Base-by-base conservation (phyloP, 2,888 invertebrate species). In the Raillietiella orientalis region DNA sequence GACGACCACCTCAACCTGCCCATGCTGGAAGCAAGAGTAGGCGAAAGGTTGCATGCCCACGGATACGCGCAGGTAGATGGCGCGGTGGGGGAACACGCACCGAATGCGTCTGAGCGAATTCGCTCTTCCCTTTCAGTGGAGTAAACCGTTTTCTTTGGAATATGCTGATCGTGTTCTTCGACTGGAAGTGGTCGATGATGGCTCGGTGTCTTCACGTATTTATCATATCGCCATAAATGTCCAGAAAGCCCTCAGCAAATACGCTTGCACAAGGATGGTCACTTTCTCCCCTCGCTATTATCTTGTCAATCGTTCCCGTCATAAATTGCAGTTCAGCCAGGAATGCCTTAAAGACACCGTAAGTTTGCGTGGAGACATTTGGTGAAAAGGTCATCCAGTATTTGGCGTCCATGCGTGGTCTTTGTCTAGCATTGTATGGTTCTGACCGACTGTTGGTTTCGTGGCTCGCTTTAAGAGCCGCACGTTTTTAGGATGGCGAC, bases 231-330 rank as follows among this genome's bases (percentile, higher is more conserved):
- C 90, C 30, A 69, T 93, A 34, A 66, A 75, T 40, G 70, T 84
- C 27, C 59, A 75, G 29, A 59, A 63, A 23, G 90, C 87, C 1
- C 60, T 72, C 36, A 84, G 82, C 20, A 59, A 72, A 36, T 84
- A 90, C 52, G 57, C 71, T 5, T 64, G 67, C 40, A 87, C 90
- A 16, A 72, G 67, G 42, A 71, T 93, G 36, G 71, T 87, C 16
- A 79, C 79, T 4, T 59, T 93, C 36, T 70, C 82, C 10, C 84
- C 93, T 19, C 58, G 84, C 34, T 90, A 70, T 51, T 74, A 82
- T 46, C 53, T 93, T 29, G 74, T 84, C 49, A 96, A 96, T 51
- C 65, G 69, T 44, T 77, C 61, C 1, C 51, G 52, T 4, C 53
- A 50, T 35, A 63, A 62, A 27, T 52, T 96, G 36, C 66, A 75